Evolutionary conservation across 2,797 vertebrate genomes (phyloP).

Genomic region (Apogon hyalosoma): DNA sequence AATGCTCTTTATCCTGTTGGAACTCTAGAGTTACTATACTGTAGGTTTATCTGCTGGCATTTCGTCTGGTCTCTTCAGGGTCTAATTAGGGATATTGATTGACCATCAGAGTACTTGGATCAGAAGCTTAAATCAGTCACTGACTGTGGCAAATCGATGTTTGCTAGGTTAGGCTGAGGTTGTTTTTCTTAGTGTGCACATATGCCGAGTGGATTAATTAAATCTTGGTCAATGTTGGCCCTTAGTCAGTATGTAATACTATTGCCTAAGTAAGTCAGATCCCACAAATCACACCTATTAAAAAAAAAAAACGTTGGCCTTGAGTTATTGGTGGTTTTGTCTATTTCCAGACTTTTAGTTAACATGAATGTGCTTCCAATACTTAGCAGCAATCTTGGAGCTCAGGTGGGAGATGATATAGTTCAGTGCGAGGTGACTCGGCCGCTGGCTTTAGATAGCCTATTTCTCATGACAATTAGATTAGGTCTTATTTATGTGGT

Average conservation of each 20-base stretch:
- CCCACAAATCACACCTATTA: constrained; percentile 10
- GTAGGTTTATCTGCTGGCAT: constrained; percentile 1
- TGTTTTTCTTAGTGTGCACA: constrained; percentile 29
- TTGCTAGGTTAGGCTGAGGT: constrained; percentile 31
- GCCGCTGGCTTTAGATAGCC: constrained; percentile 16
- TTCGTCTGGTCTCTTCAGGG: constrained; percentile 30
- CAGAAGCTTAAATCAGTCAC: constrained; percentile 50
- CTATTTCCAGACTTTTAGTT: not conserved
- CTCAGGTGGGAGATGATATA: constrained; percentile 22
- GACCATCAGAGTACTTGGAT: constrained; percentile 16
- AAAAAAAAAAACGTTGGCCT: not conserved
- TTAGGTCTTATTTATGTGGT: constrained; percentile 29
- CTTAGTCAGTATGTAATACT: constrained; percentile 1
- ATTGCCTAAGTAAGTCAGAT: constrained; percentile 9
- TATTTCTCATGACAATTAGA: constrained; percentile 34
- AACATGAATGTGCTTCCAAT: constrained; percentile 10
- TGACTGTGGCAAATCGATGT: constrained; percentile 49
- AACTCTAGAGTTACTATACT: constrained; percentile 6
- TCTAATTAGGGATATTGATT: constrained; percentile 63
- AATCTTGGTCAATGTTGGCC: constrained; percentile 6
- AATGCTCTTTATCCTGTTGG: constrained; percentile 21
- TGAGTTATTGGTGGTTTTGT: not conserved
- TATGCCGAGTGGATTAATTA: constrained; percentile 47
- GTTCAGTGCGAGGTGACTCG: constrained; percentile 18
- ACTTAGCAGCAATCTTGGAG: not conserved